These are phyloP conservation scores for Reinhardtius hippoglossoides DNA, from an alignment of 2,113 vertebrate species.

Conservation along the genomic window DNA sequence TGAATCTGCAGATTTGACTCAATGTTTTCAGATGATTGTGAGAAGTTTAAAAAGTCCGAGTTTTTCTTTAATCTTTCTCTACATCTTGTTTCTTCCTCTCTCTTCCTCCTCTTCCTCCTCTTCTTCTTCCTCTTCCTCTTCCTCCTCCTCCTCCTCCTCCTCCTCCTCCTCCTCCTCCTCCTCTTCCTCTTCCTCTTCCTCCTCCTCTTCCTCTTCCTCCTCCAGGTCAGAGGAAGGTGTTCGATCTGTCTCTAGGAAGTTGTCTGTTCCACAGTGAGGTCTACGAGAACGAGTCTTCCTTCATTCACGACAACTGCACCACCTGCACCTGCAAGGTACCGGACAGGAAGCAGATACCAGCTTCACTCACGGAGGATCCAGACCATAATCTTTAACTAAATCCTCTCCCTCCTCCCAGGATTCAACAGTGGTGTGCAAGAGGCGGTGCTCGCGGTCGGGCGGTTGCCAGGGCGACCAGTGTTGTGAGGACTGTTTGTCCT, in stretches of 20 bases:
- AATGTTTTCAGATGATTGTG: too few relatives aligned
- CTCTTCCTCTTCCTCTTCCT: too few relatives aligned
- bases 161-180: conserved; percentile 5
- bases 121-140: too few relatives aligned
- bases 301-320: conserved; percentile 93
- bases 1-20: too few relatives aligned
- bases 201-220: not conserved
- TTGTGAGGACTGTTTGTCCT: conserved; percentile 91
- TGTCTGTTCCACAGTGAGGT: conserved; percentile 96
- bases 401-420: conserved; percentile 79
- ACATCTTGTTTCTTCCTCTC: too few relatives aligned
- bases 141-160: not conserved
- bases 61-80: too few relatives aligned
- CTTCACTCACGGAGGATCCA: not conserved
- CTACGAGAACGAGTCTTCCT: conserved; percentile 90
- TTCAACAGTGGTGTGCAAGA: conserved; percentile 93
- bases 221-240: conserved; percentile 97
- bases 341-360: not conserved
- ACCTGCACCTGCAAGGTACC: conserved; percentile 90
- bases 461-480: conserved; percentile 84
- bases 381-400: not conserved
- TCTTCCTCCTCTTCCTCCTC: too few relatives aligned
- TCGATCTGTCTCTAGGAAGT: conserved; percentile 94
- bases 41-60: too few relatives aligned
- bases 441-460: conserved; percentile 85